phyloP scores from a whole-genome alignment of 2,797 vertebrate species.

The Manis pentadactyla region DNA sequence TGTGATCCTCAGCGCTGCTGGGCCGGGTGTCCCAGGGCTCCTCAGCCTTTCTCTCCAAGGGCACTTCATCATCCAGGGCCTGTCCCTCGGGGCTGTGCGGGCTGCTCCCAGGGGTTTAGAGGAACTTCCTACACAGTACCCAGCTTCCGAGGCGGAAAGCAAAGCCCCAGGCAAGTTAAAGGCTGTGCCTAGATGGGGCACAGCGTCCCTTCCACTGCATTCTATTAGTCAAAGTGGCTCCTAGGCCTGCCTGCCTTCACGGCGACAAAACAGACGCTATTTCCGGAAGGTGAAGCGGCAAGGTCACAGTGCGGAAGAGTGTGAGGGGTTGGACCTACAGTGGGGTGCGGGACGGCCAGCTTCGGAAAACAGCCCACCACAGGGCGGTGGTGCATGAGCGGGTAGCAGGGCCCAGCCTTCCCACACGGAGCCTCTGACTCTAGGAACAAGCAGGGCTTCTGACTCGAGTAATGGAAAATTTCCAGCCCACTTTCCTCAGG shows the following conservation, averaged over 20 bases:
- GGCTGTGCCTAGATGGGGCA: not conserved
- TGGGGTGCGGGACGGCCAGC: not conserved
- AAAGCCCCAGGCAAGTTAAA: not conserved
- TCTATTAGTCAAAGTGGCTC: not conserved
- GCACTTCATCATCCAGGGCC: too few species aligned
- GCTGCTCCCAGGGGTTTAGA: not conserved
- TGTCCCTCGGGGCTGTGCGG: not conserved
- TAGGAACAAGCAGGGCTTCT: not conserved
- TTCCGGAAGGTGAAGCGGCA: not conserved
- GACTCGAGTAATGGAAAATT: not conserved
- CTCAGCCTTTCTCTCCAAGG: fast-evolving
- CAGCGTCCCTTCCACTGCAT: not conserved
- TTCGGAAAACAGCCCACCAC: not conserved
- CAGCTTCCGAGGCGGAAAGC: not conserved
- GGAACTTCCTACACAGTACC: not conserved
- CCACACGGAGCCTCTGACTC: not conserved
- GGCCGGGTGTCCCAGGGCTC: not conserved
- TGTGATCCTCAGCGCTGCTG: not conserved
- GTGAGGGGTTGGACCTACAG: too few species aligned
- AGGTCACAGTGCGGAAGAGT: not conserved
- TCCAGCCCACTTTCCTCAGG: not conserved
- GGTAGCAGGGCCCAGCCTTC: not conserved
- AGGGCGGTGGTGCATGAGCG: not conserved
- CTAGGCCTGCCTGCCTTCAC: not conserved
- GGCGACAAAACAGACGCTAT: not conserved